Evolutionary conservation across 2,888 invertebrate species (phyloP), one percentile per base, ranked within the genome.

Genomic region (Oegoconia quadripuncta): DNA sequence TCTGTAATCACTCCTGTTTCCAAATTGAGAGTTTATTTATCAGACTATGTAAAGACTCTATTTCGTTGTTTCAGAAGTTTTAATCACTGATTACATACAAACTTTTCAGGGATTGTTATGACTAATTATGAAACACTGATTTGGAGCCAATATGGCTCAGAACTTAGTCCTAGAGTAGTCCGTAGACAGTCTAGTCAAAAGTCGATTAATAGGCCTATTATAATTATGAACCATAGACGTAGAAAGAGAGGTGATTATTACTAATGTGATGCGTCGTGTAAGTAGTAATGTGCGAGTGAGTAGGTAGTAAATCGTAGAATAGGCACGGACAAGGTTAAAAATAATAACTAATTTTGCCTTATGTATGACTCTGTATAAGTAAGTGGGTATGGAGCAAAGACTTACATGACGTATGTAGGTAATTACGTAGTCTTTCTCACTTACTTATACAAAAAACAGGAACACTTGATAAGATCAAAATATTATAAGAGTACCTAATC

Each of bases 221-320:
- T 50, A 37, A 13, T 29, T 46, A 38, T 43, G 29, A 32, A 41
- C 40, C 41, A 41, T 76, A 74, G 70, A 36, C 51, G 70, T 81
- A 79, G 78, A 61, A 57, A 57, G 52, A 60, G 65, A 63, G 64
- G 75, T 76, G 74, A 75, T 74, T 69, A 57, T 49, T 67, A 64
- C 54, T 63, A 59, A 72, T 76, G 74, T 78, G 75, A 78, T 78
- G 78, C 67, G 67, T 65, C 49, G 48, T 35, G 57, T 66, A 68
- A 65, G n/a, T n/a, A n/a, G n/a, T n/a, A 39, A 47, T 39, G 70
- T 69, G 65, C 55, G 52, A 59, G 70, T 72, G 67, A 41, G 56
- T 76, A 77, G 67, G 34, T 36, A 52, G 44, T 45, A 52, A 45
- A 40, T 46, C 59, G 40, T 40, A 37, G 30, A 26, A 26, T 38